Evolutionary conservation across 1,140 invertebrate species (phyloP).

Genomic region (Cepaea nemoralis): DNA sequence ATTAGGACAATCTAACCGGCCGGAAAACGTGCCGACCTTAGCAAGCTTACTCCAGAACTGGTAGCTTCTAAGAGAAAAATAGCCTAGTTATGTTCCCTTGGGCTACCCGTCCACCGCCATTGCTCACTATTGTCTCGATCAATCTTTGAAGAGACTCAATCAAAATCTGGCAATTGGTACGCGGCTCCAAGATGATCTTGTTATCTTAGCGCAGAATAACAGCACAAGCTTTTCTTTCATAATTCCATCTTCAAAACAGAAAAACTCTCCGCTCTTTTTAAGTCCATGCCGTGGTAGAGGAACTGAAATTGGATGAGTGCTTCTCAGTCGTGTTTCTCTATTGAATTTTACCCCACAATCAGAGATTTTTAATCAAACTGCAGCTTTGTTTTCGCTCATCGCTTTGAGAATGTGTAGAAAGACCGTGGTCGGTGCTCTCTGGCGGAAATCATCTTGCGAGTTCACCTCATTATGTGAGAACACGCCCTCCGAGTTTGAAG

Average conservation of each 20-base stretch:
- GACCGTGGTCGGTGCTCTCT: neutral
- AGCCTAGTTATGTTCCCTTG: neutral
- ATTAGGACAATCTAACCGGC: too few relatives aligned
- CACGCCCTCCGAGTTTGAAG: constrained; percentile 9
- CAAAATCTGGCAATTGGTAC: constrained; percentile 3
- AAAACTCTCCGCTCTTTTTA: neutral
- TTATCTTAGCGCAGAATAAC: neutral
- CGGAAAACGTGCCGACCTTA: too few relatives aligned
- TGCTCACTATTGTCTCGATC: neutral
- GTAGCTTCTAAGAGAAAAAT: too few relatives aligned
- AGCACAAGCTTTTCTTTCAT: constrained; percentile 4
- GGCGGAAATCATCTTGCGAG: constrained; percentile 8
- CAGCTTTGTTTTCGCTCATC: constrained; percentile 1
- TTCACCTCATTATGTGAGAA: neutral
- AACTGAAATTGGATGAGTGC: constrained; percentile 15
- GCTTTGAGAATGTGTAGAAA: neutral
- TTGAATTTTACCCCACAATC: neutral
- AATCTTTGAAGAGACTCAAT: neutral
- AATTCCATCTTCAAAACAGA: neutral
- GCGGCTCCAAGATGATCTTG: neutral
- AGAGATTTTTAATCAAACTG: constrained; percentile 9
- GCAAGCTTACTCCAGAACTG: too few relatives aligned
- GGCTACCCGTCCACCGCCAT: neutral
- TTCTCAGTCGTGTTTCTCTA: neutral
- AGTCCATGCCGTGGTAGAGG: neutral